Evolutionary conservation across 2,888 invertebrate species (phyloP), one percentile per base, ranked within the genome.

Genomic region (Nemotelus nigrinus): DNA sequence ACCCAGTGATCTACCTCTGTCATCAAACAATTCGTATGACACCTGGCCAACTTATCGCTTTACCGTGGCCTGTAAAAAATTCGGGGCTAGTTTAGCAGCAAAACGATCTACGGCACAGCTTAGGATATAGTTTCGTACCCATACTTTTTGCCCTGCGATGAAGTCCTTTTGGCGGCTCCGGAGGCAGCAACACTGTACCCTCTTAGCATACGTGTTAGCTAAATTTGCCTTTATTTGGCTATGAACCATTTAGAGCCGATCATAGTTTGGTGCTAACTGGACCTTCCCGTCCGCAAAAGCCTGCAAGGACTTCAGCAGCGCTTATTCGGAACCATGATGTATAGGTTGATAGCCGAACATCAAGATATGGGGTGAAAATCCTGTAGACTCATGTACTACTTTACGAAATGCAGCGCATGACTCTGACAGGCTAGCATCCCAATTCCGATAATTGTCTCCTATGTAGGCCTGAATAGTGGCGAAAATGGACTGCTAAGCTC

Each of bases 351-450:
- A 67, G 6, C 77, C 72, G 58, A 78, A 79, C 74, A 80, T 68
- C 70, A 63, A 50, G 75, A 78, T 80, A 76, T 68, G 78, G 67
- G 72, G 72, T 58, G 43, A 79, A 72, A 65, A 77, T 55, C 71
- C 68, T 7, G 50, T 63, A 39, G 55, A 57, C 10, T 41, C 70
- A 53, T 75, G 71, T 67, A 67, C 55, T 10, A 67, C 45, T 64
- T 76, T 79, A 67, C 68, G 67, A 5, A 76, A n/a, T 10, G 65
- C 68, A 2, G 68, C n/a, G 57, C 57, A 25, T 7, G 64, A 64
- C n/a, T 76, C 76, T 6, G 4, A 3, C 8, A 76, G 39, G 48
- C 57, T n/a, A 3, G 39, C 48, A 39, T 58, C 68, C 76, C 76
- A 68, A 3, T 67, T 75, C 10, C n/a, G 39, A 25, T 75, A 64